Percentiles rank a stretch among this genome's conserved stretches.
Conservation (phyloP, 2,797 vertebrate genomes). For the Eospalax fontanierii region DNA sequence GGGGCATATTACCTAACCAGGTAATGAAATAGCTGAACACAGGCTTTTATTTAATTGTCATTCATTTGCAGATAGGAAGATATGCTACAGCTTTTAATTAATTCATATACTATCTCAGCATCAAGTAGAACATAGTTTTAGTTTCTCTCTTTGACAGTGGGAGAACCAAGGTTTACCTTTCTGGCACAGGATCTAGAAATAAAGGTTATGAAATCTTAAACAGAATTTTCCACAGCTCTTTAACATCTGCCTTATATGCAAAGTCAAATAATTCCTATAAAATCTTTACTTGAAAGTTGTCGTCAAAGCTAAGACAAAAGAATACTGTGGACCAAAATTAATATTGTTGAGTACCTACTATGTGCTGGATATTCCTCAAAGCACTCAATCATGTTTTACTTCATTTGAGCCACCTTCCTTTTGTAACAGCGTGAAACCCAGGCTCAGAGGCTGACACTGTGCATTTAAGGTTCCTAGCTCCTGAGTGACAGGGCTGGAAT, state of each 20-base stretch:
- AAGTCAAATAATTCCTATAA: constrained; percentile 2
- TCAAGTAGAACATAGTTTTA: constrained; percentile 27
- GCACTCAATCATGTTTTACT: background rate
- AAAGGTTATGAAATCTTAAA: constrained; percentile 62
- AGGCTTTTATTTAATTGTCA: constrained; percentile 68
- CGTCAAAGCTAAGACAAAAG: background rate
- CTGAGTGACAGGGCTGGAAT: background rate
- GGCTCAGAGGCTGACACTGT: background rate
- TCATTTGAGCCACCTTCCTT: background rate
- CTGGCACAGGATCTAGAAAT: constrained; percentile 53
- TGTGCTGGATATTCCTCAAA: background rate
- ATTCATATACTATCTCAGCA: background rate
- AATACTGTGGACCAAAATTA: background rate
- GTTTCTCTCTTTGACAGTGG: constrained; percentile 34
- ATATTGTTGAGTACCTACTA: background rate
- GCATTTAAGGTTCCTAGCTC: background rate
- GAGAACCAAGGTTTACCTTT: constrained; percentile 53
- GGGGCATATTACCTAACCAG: constrained; percentile 53
- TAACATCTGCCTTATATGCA: background rate
- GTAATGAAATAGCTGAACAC: constrained; percentile 64
- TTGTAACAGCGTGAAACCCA: background rate
- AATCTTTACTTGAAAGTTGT: background rate
- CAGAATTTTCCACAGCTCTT: constrained; percentile 51
- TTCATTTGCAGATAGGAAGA: constrained; percentile 54
- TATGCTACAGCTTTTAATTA: constrained; percentile 63